phyloP scores from a whole-genome alignment of 2,797 vertebrate genomes.

The Pipistrellus nathusii region DNA sequence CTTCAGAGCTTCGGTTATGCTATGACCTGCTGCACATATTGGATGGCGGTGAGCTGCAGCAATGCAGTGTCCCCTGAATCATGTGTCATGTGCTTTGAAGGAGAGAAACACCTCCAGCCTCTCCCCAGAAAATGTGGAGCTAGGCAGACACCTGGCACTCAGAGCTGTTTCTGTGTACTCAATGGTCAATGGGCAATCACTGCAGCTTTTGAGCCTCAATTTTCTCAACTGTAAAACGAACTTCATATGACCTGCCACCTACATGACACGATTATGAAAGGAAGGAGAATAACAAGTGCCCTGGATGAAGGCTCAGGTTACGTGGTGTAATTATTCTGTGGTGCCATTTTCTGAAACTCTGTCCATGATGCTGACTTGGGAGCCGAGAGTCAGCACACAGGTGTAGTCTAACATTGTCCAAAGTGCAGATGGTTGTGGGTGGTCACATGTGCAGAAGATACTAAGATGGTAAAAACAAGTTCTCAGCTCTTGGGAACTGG shows the following conservation, averaged over 20 bases:
- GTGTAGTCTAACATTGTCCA: too few species aligned
- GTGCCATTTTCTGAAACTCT: neutral
- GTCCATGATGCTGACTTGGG: neutral
- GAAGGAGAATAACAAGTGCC: too few species aligned
- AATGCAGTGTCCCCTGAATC: too few species aligned
- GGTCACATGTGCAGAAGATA: too few species aligned
- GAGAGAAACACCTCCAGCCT: neutral
- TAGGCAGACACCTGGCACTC: neutral
- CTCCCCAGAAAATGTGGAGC: neutral
- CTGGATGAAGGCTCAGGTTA: neutral
- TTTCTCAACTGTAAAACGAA: conserved; percentile 22
- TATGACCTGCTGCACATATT: rapidly evolving
- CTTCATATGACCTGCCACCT: neutral
- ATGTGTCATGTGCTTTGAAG: neutral
- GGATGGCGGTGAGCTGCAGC: neutral
- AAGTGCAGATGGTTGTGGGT: neutral
- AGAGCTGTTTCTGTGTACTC: neutral
- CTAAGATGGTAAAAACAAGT: neutral
- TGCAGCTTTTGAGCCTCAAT: neutral
- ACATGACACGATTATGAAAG: neutral
- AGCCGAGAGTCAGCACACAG: neutral
- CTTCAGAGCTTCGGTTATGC: neutral
- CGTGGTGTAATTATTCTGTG: neutral
- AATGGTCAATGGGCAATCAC: neutral
- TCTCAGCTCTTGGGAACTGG: neutral